Percentiles rank a stretch among this genome's conserved stretches.
Conservation (phyloP, 2,888 invertebrate genomes). For the Pandemis cinnamomeana region DNA sequence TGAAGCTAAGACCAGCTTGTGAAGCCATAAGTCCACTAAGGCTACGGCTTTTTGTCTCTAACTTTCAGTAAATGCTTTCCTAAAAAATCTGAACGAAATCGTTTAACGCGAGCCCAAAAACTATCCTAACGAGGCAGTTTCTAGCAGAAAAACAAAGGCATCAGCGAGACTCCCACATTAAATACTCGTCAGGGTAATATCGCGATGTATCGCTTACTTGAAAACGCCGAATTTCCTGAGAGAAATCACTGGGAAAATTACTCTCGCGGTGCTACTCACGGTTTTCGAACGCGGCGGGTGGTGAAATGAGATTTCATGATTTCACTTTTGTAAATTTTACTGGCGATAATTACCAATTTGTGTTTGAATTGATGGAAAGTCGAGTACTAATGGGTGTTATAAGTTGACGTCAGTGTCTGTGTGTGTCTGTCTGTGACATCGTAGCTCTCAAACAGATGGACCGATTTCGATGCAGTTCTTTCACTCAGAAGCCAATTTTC, state of each 20-base stretch:
- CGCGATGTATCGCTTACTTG: conserved; percentile 55
- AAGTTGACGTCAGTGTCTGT: too few relatives aligned
- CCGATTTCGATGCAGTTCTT: too few relatives aligned
- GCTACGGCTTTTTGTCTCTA: background rate
- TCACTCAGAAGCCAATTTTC: too few relatives aligned
- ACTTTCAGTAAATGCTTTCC: background rate
- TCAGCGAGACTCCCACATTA: conserved; percentile 54
- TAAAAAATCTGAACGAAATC: background rate
- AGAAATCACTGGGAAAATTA: conserved; percentile 60
- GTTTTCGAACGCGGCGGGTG: background rate
- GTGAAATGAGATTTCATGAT: background rate
- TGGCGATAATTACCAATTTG: too few relatives aligned
- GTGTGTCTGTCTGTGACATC: too few relatives aligned
- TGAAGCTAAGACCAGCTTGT: too few relatives aligned
- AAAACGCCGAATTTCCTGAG: conserved; percentile 47
- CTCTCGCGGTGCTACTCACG: conserved; percentile 29
- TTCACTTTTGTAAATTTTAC: too few relatives aligned
- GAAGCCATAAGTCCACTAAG: too few relatives aligned
- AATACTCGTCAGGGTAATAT: conserved; percentile 59
- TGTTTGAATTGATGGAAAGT: too few relatives aligned
- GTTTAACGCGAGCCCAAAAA: conserved; percentile 14
- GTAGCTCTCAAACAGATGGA: too few relatives aligned
- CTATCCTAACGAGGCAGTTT: conserved; percentile 32
- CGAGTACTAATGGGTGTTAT: too few relatives aligned
- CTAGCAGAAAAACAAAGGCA: conserved; percentile 35